These are phyloP conservation scores for Caenorhabditis wallacei DNA, from an alignment of 2,888 invertebrate genomes.

Conservation along the genomic window DNA sequence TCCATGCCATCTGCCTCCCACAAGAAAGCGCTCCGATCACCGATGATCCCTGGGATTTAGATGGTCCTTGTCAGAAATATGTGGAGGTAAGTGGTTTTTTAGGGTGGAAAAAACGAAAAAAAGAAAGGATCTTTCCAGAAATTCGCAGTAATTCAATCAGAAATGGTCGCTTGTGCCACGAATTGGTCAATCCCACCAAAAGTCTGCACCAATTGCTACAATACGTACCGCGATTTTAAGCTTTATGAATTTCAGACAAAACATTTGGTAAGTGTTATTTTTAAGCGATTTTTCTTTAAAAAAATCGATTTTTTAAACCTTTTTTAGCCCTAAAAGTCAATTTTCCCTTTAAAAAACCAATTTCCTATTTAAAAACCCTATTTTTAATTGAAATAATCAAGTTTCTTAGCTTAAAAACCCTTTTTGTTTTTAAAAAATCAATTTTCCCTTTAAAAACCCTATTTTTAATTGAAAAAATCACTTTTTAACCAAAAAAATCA, in stretches of 20 bases:
- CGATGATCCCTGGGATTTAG: conserved; percentile 78
- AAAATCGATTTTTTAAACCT: too few relatives aligned
- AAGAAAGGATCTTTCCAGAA: conserved; percentile 60
- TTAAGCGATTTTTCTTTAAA: too few relatives aligned
- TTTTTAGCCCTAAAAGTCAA: too few relatives aligned
- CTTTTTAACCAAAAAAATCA: too few relatives aligned
- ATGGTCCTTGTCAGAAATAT: conserved; percentile 79
- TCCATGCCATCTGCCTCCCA: conserved; percentile 3
- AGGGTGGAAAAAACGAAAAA: background rate
- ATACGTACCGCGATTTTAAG: conserved; percentile 78
- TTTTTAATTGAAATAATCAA: too few relatives aligned
- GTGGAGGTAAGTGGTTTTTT: conserved; percentile 71
- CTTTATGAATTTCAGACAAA: conserved; percentile 79
- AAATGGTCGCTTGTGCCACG: conserved; percentile 78
- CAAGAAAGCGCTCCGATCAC: conserved; percentile 49
- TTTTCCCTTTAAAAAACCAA: too few relatives aligned
- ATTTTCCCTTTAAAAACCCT: too few relatives aligned
- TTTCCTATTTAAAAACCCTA: too few relatives aligned
- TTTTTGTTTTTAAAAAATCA: too few relatives aligned
- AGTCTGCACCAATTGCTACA: conserved; percentile 82
- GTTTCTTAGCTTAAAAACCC: too few relatives aligned
- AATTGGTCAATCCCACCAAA: conserved; percentile 81
- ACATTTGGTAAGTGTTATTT: conserved; percentile 75
- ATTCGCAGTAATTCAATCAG: conserved; percentile 69
- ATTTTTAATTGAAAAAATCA: too few relatives aligned